phyloP scores from a whole-genome alignment of 53 echinoderm and acorn worm species.

The Zoroaster sp. region DNA sequence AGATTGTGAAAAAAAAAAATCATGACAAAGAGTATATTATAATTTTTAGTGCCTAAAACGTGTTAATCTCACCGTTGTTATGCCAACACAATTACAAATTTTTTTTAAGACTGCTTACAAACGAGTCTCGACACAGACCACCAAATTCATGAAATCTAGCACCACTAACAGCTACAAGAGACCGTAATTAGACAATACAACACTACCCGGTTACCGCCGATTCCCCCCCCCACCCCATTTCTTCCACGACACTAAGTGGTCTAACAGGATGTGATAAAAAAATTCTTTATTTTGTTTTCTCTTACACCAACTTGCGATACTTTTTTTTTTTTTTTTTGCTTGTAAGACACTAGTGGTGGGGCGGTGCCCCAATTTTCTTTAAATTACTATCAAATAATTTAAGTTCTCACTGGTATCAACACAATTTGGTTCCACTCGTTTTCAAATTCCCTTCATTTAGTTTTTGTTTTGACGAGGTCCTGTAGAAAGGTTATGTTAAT shows the following conservation, averaged over 20 bases:
- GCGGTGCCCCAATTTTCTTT: not conserved
- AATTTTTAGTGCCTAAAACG: constrained; percentile 45
- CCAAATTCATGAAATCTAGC: constrained; percentile 49
- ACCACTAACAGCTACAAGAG: constrained; percentile 50
- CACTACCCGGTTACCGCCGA: constrained; percentile 30
- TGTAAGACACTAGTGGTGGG: constrained; percentile 50
- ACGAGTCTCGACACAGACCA: constrained; percentile 32
- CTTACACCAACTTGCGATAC: constrained; percentile 11
- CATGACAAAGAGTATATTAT: constrained; percentile 18
- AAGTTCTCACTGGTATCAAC: constrained; percentile 12
- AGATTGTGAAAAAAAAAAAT: constrained; percentile 7
- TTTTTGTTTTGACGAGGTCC: not conserved
- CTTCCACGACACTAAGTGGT: not conserved
- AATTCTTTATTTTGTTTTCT: not conserved
- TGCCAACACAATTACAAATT: constrained; percentile 50
- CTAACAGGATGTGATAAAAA: constrained; percentile 1
- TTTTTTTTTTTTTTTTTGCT: constrained; percentile 9
- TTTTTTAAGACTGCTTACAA: constrained; percentile 2
- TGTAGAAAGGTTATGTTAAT: not conserved
- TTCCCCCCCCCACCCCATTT: not conserved
- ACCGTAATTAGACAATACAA: constrained; percentile 36
- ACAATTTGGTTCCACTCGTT: not conserved
- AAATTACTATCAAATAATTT: not conserved
- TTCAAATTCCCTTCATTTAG: not conserved
- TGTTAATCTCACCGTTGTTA: constrained; percentile 30